A percentile compares a stretch with the other conserved stretches of the same genome.
These are phyloP conservation scores for Furcifer pardalis DNA, from an alignment of 2,797 vertebrate genomes.

Conservation along the genomic window DNA sequence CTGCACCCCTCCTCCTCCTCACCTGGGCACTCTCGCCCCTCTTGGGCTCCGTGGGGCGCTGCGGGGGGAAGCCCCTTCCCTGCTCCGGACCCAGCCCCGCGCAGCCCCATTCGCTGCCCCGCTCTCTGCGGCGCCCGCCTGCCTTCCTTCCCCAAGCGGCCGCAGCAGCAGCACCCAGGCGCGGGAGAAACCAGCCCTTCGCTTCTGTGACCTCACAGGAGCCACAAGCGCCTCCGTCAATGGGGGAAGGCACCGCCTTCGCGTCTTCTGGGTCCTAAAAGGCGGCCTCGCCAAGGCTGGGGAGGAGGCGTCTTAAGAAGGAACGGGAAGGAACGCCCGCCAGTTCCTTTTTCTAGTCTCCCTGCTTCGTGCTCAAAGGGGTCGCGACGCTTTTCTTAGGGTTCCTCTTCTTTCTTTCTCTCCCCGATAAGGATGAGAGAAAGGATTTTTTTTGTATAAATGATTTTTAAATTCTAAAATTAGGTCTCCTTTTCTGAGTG, in stretches of 20 bases:
- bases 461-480: too few species aligned
- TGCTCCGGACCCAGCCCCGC: not conserved
- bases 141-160: not conserved
- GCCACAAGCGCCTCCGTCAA: constrained; percentile 24
- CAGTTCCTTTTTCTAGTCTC: too few species aligned
- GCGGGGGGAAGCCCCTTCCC: not conserved
- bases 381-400: too few species aligned
- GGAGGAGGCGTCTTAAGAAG: not conserved
- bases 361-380: not conserved
- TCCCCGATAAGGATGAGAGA: too few species aligned
- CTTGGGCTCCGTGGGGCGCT: not conserved
- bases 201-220: constrained; percentile 42
- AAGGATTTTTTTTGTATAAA: too few species aligned
- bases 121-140: not conserved
- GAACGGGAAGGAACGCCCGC: too few species aligned
- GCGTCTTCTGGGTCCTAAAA: constrained; percentile 9
- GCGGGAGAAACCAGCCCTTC: not conserved
- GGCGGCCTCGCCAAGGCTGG: fast-evolving
- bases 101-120: not conserved
- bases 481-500: too few species aligned
- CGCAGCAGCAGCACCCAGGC: not conserved
- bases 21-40: not conserved
- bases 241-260: constrained; percentile 18
- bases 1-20: not conserved
- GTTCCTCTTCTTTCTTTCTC: not conserved